Base-by-base conservation (phyloP, 2,797 vertebrate genomes). In the Okamejei kenojei region DNA sequence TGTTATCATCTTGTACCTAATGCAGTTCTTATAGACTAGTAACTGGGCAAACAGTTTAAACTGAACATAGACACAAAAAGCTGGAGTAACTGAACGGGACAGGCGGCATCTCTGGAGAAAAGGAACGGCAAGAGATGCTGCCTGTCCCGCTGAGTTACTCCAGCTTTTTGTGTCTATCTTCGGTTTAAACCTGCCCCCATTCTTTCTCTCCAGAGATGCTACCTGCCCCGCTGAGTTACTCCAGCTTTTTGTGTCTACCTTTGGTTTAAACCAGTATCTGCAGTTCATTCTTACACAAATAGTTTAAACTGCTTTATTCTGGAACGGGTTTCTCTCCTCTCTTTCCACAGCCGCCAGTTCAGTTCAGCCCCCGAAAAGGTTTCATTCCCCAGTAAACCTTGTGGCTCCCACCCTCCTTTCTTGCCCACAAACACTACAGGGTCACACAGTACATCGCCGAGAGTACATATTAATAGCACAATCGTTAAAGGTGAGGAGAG, bases 401-500 rank as follows among this genome's bases (percentile, higher is more conserved):
- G n/a, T 92, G 90, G 90, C 58, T 92, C 45, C 71, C 32, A 68
- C 23, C 38, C 90, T 74, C 21, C 13, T 13, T 38, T 92, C 45
- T 45, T 54, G 71, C 71, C 90, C 71, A 92, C 38, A 76, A 92
- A 92, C 29, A 74, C 76, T 71, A 73, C 35, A 21, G 68, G 45
- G 90, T 92, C 90, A 76, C 21, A 92, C 35, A 92, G 76, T 32
- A 76, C 74, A 19, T 45, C 10, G 21, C 38, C 54, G 32, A 91
- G 90, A 17, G 90, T 73, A 74, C 38, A 92, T 54, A 92, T 74
- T 92, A 54, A 74, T 92, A 92, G 71, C 26, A 38, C 45, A 58
- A 74, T 73, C 68, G 54, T 76, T 74, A 92, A 92, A 92, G 90
- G 90, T 92, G 90, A 92, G 38, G 26, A 73, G 45, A 74, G 45